These are phyloP conservation scores for Arrhopalites spinosus DNA, from an alignment of 2,888 invertebrate species.

Conservation along the genomic window DNA sequence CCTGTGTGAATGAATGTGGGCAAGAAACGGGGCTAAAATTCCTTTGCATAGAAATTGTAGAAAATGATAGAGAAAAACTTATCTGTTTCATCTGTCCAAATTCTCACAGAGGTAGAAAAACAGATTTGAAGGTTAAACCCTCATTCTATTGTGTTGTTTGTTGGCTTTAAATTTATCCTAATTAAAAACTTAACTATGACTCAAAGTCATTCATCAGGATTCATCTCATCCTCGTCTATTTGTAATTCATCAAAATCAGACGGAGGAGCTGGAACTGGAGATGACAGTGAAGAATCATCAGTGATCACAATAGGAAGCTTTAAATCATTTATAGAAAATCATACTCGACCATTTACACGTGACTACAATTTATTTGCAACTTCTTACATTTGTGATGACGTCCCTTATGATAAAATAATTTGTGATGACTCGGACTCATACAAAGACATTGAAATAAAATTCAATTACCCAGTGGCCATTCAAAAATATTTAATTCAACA, in stretches of 20 bases:
- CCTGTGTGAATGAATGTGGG: too few relatives aligned
- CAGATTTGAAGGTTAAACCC: too few relatives aligned
- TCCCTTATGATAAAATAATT: constrained; percentile 32
- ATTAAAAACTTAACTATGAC: too few relatives aligned
- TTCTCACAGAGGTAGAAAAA: too few relatives aligned
- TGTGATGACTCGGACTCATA: constrained; percentile 41
- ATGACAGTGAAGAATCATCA: neutral
- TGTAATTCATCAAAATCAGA: too few relatives aligned
- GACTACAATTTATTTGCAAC: constrained; percentile 46
- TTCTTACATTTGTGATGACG: constrained; percentile 39
- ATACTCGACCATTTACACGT: constrained; percentile 37
- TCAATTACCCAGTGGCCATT: constrained; percentile 39
- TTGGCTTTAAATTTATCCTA: too few relatives aligned
- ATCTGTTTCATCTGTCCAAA: too few relatives aligned
- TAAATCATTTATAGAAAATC: constrained; percentile 21
- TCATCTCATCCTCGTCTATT: neutral
- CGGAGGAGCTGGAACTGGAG: neutral
- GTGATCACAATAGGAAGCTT: neutral
- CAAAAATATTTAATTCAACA: constrained; percentile 38
- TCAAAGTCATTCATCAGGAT: neutral
- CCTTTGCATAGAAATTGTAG: too few relatives aligned
- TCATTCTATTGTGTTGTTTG: too few relatives aligned
- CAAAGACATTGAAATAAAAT: constrained; percentile 40
- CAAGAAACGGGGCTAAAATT: too few relatives aligned
- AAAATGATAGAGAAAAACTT: too few relatives aligned